Evolutionary conservation across 2,888 invertebrate genomes (phyloP).

Genomic region (Pammene fasciana): DNA sequence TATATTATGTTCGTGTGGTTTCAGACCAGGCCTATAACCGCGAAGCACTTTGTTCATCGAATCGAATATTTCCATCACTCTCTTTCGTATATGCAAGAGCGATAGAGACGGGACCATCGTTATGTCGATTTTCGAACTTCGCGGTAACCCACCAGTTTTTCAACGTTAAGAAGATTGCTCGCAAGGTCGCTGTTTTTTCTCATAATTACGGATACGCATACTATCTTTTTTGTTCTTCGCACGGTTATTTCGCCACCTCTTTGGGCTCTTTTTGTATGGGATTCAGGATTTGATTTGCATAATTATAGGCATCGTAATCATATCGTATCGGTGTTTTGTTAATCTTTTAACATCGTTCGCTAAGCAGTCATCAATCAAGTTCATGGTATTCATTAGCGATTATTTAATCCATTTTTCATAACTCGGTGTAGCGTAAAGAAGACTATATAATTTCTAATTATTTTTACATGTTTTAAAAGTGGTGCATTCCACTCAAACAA

Average conservation of each 20-base stretch:
- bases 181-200: slow-evolving; percentile 29
- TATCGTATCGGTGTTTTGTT: neutral
- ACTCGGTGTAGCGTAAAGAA: too few species aligned
- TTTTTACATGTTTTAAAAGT: too few species aligned
- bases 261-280: neutral
- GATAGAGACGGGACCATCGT: too few species aligned
- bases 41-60: too few species aligned
- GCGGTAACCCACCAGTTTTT: too few species aligned
- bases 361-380: neutral
- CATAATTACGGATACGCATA: slow-evolving; percentile 25
- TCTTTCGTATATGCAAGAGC: too few species aligned
- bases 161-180: slow-evolving; percentile 26
- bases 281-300: slow-evolving; percentile 9
- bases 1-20: slow-evolving; percentile 46
- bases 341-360: neutral
- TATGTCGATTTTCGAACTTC: too few species aligned
- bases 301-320: slow-evolving; percentile 7
- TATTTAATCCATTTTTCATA: too few species aligned
- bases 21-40: too few species aligned
- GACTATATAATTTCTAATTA: too few species aligned
- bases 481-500: too few species aligned
- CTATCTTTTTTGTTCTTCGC: slow-evolving; percentile 9
- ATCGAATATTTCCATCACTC: too few species aligned
- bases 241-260: slow-evolving; percentile 17
- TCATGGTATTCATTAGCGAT: neutral